phyloP scores from a whole-genome alignment of 1,140 invertebrate species.

The Eupristina koningsbergeri region DNA sequence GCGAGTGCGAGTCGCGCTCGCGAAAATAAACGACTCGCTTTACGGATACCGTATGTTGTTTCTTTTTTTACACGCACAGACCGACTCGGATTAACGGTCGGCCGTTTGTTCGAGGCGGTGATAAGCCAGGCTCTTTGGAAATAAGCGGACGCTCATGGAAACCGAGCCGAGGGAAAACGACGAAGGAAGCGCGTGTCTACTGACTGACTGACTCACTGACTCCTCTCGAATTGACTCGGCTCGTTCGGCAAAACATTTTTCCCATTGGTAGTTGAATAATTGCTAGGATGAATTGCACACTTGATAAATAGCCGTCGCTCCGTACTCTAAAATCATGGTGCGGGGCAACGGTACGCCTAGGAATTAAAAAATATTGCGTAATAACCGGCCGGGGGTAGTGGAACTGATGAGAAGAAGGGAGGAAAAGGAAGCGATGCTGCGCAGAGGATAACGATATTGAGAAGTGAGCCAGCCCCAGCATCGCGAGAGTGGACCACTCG shows the following conservation, averaged over 20 bases:
- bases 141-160: neutral
- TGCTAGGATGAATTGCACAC: slow-evolving; percentile 7
- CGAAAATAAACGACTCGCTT: neutral
- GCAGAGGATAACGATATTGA: slow-evolving; percentile 24
- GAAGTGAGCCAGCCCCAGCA: neutral
- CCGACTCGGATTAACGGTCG: neutral
- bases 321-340: neutral
- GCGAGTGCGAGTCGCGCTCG: too few relatives aligned
- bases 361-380: slow-evolving; percentile 12
- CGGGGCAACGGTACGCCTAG: neutral
- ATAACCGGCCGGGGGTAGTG: neutral
- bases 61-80: neutral
- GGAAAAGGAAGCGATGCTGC: neutral
- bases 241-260: neutral
- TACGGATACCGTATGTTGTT: neutral
- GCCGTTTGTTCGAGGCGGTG: neutral
- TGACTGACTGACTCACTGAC: too few relatives aligned
- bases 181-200: too few relatives aligned
- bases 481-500: neutral
- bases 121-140: neutral
- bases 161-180: neutral
- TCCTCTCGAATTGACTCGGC: neutral
- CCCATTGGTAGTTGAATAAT: neutral
- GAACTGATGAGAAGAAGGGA: neutral
- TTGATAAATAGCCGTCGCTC: neutral